phyloP scores from a whole-genome alignment of 30 jellyfish, hydroid and myxozoan species.

The Nemopilema nomurai region DNA sequence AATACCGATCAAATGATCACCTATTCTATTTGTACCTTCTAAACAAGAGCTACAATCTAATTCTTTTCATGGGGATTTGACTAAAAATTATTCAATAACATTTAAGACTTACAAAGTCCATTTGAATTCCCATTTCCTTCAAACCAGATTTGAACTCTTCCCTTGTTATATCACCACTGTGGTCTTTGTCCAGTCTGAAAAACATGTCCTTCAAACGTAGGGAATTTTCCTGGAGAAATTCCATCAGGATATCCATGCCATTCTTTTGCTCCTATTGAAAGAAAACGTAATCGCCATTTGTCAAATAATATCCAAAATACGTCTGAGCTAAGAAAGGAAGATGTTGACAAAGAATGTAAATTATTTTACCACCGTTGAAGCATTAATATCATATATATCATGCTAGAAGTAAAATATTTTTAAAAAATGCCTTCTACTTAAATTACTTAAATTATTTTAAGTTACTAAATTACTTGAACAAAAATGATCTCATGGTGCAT shows the following conservation, averaged over 20 bases:
- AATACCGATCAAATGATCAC: not conserved
- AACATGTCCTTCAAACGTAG: conserved; percentile 72
- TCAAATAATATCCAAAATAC: not conserved
- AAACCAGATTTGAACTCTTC: conserved; percentile 66
- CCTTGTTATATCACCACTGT: conserved; percentile 69
- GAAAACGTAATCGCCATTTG: not conserved
- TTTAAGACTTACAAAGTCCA: conserved; percentile 53
- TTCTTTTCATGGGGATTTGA: not conserved
- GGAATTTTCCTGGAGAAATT: conserved; percentile 69
- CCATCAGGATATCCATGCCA: conserved; percentile 75
- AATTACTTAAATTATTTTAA: no score
- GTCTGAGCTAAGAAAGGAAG: no score
- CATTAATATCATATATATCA: no score
- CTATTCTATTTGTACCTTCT: no score
- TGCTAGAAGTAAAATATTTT: no score
- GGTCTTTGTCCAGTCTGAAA: conserved; percentile 73
- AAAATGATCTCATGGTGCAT: no score
- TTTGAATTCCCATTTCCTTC: conserved; percentile 67
- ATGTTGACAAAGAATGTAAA: no score
- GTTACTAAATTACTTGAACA: no score
- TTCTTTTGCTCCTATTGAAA: conserved; percentile 57
- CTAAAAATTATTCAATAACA: not conserved
- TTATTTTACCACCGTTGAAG: no score
- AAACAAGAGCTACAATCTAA: no score
- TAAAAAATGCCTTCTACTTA: no score